These are phyloP conservation scores for Pteromalus puparum DNA, from an alignment of 1,140 invertebrate species.

Conservation along the genomic window DNA sequence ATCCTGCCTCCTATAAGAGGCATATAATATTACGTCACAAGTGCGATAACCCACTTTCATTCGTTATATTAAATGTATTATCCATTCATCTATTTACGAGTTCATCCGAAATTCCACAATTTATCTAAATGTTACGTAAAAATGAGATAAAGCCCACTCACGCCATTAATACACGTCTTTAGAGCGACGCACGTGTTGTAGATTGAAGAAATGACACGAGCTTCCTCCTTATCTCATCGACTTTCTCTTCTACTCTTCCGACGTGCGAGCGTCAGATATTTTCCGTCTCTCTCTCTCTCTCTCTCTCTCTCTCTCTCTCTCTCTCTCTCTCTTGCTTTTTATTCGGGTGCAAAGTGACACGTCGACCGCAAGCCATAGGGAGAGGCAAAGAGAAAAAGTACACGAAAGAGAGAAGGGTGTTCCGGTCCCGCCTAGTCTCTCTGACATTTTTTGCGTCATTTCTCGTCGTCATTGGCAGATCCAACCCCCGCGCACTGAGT, in stretches of 20 bases:
- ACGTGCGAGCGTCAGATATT: neutral
- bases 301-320: conserved; percentile 46
- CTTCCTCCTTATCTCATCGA: conserved; percentile 47
- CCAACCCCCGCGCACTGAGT: conserved; percentile 60
- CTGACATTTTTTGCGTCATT: conserved; percentile 72
- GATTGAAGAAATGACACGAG: conserved; percentile 39
- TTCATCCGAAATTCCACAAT: neutral
- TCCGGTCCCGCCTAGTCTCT: conserved; percentile 68
- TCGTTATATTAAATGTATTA: neutral
- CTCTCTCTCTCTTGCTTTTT: conserved; percentile 26
- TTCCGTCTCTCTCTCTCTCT: conserved; percentile 42
- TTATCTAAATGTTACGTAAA: conserved; percentile 8
- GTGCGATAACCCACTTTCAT: neutral
- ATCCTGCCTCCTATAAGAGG: too few species aligned
- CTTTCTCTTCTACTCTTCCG: conserved; percentile 48
- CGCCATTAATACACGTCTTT: conserved; percentile 31
- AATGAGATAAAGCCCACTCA: conserved; percentile 19
- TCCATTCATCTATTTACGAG: neutral
- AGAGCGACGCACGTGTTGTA: neutral
- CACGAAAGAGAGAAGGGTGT: conserved; percentile 14
- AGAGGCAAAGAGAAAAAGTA: conserved; percentile 7
- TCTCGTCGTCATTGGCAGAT: conserved; percentile 74
- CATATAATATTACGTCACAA: neutral
- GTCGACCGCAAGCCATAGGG: neutral
- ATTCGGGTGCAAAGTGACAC: neutral